Conservation (phyloP, 2,888 invertebrate genomes). For the Polymixis lichenea region DNA sequence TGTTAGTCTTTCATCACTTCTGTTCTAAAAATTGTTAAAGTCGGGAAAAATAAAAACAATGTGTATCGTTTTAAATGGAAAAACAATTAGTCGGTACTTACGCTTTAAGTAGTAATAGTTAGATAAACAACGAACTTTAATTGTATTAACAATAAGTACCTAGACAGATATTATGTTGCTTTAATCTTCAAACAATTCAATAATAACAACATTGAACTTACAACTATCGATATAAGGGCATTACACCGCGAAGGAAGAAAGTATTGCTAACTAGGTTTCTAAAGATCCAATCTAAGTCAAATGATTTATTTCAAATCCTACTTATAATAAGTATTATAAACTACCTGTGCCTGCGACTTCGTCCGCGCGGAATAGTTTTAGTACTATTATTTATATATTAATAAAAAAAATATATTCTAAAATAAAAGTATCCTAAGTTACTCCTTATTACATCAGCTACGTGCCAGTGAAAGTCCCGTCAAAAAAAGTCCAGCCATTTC, state of each 20-base stretch:
- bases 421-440: too few relatives aligned
- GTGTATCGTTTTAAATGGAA: too few relatives aligned
- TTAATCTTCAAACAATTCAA: conserved; percentile 29
- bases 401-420: too few relatives aligned
- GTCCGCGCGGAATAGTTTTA: too few relatives aligned
- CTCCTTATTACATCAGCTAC: too few relatives aligned
- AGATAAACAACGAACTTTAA: conserved; percentile 16
- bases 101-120: background rate
- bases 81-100: conserved; percentile 11
- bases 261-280: background rate
- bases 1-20: conserved; percentile 3
- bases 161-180: conserved; percentile 9
- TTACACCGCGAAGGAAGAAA: conserved; percentile 14
- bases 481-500: too few relatives aligned
- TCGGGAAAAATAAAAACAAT: background rate
- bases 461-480: too few relatives aligned
- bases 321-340: too few relatives aligned
- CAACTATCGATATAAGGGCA: conserved; percentile 19
- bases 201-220: conserved; percentile 25
- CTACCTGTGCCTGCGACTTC: too few relatives aligned
- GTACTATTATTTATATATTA: too few relatives aligned
- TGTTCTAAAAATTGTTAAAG: background rate
- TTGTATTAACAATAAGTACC: background rate
- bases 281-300: too few relatives aligned
- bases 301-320: too few relatives aligned